A percentile compares a stretch with the other conserved stretches of the same genome.
Evolutionary conservation across 53 echinoderm and acorn worm species (phyloP).

Genomic region (Paracentrotus lividus): DNA sequence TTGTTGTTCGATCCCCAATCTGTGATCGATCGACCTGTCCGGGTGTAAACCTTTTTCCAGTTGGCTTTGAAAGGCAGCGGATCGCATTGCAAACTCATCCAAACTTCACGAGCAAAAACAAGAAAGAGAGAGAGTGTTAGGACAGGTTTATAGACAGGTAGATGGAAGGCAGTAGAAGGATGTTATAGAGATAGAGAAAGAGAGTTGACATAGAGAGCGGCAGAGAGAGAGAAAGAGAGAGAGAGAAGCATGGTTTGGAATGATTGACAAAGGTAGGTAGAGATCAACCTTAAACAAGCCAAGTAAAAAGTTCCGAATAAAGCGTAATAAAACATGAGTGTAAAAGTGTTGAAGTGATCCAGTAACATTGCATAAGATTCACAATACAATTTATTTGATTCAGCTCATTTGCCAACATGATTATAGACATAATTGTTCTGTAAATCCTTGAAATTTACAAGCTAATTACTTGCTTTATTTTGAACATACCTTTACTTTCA

Average conservation of each 20-base stretch:
- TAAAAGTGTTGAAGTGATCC: no score
- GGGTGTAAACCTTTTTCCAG: constrained; percentile 35
- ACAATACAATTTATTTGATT: no score
- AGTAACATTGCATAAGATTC: no score
- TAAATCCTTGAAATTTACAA: no score
- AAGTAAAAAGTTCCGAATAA: no score
- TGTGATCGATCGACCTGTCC: constrained; percentile 61
- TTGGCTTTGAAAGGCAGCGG: constrained; percentile 31
- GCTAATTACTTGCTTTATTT: no score
- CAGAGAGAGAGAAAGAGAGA: not conserved
- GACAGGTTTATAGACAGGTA: constrained; percentile 19
- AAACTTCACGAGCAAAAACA: constrained; percentile 24
- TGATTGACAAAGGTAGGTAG: not conserved
- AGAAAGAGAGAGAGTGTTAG: constrained; percentile 4
- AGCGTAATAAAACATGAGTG: no score
- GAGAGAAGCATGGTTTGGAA: no score
- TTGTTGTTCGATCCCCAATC: constrained; percentile 70
- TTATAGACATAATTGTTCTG: no score
- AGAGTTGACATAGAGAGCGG: not conserved
- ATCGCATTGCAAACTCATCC: constrained; percentile 42
- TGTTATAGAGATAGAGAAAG: not conserved
- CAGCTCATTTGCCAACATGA: no score
- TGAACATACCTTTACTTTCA: no score
- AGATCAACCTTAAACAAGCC: no score
- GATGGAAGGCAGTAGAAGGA: not conserved